Evolutionary conservation across 2,113 vertebrate genomes (phyloP).

Genomic region (Onychorhynchus coronatus): DNA sequence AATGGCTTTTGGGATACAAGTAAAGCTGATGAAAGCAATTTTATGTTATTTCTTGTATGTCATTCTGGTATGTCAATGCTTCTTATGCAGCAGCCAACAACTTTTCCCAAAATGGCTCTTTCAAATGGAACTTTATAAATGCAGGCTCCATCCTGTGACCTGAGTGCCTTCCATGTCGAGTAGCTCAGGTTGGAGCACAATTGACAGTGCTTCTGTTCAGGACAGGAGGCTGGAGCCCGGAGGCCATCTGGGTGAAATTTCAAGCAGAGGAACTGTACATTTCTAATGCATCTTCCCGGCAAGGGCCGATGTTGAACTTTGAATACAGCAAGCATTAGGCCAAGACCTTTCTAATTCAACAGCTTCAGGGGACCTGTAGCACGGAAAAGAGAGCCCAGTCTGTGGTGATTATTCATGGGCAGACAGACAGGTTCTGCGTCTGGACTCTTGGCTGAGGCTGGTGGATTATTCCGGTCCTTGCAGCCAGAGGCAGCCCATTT

Average conservation of each 20-base stretch:
- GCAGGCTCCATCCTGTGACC: background rate
- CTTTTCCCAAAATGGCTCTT: background rate
- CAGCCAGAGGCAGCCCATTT: background rate
- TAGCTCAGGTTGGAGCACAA: background rate
- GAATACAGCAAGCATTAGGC: background rate
- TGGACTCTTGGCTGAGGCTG: background rate
- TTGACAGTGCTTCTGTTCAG: background rate
- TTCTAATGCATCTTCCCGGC: background rate
- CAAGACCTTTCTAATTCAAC: background rate
- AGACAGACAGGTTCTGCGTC: background rate
- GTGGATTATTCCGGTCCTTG: background rate
- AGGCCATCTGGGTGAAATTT: background rate
- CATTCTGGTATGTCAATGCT: background rate
- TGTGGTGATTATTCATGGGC: background rate
- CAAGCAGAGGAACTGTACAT: background rate
- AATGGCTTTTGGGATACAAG: background rate
- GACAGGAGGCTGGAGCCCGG: background rate
- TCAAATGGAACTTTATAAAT: background rate
- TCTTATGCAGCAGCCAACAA: background rate
- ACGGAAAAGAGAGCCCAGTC: background rate
- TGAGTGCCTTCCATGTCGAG: rapidly evolving
- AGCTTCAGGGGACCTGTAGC: background rate
- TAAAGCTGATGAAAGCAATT: background rate
- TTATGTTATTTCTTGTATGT: background rate
- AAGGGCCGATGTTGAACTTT: background rate